Evolutionary conservation across 2,797 vertebrate genomes (phyloP).

Genomic region (Scomberomorus guttatus): DNA sequence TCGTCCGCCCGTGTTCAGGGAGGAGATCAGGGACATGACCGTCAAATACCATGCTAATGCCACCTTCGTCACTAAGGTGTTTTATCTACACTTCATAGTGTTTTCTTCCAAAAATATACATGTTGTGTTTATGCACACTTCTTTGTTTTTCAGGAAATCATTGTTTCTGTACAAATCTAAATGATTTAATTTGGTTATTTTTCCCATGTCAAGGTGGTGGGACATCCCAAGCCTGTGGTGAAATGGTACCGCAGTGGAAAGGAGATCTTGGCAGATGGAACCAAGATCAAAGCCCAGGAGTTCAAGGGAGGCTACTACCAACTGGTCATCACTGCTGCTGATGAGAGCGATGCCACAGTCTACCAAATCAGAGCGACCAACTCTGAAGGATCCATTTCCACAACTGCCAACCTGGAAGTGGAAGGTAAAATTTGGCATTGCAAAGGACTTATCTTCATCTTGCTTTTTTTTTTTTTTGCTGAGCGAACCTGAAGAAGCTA

Average conservation of each 20-base stretch:
- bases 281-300: slow-evolving; percentile 96
- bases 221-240: slow-evolving; percentile 94
- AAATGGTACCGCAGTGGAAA: slow-evolving; percentile 99
- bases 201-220: slow-evolving; percentile 85
- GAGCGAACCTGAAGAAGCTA: too few relatives aligned
- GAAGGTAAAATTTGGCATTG: slow-evolving; percentile 89
- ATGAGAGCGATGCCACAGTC: slow-evolving; percentile 92
- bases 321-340: slow-evolving; percentile 91
- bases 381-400: slow-evolving; percentile 95
- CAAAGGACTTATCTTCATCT: not conserved
- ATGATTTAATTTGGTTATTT: slow-evolving; percentile 13
- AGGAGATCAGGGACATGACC: slow-evolving; percentile 96
- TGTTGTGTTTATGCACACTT: not conserved
- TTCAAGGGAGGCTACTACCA: slow-evolving; percentile 99
- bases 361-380: slow-evolving; percentile 99
- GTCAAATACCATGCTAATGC: slow-evolving; percentile 95
- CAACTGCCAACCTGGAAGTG: slow-evolving; percentile 94
- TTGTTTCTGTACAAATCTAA: not conserved
- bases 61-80: slow-evolving; percentile 95
- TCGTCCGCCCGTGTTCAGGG: slow-evolving; percentile 94
- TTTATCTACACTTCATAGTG: not conserved
- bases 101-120: not conserved
- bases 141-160: not conserved
- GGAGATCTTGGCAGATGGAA: slow-evolving; percentile 95
- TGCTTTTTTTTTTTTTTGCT: too few relatives aligned